A percentile compares a stretch with the other conserved stretches of the same genome.
Evolutionary conservation across 2,888 invertebrate genomes (phyloP).

Genomic region (Hermaeophaga mercurialis): DNA sequence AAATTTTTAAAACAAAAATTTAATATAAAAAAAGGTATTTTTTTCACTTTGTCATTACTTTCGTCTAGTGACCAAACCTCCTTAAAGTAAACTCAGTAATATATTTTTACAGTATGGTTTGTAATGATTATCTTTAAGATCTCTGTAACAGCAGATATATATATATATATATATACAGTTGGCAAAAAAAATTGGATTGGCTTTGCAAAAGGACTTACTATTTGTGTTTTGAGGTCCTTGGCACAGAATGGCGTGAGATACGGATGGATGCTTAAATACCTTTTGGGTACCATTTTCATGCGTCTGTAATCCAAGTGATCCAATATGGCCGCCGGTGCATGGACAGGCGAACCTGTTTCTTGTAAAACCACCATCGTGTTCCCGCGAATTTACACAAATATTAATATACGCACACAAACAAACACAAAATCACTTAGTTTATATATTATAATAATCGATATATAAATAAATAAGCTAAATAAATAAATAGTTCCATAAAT

Average conservation of each 20-base stretch:
- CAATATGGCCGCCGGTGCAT: conserved; percentile 66
- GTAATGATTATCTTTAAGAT: too few relatives aligned
- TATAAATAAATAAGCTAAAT: neutral
- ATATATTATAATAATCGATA: too few relatives aligned
- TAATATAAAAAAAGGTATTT: too few relatives aligned
- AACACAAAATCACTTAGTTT: neutral
- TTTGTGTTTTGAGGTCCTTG: conserved; percentile 81
- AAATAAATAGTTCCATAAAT: conserved; percentile 24
- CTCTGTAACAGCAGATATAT: too few relatives aligned
- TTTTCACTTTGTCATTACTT: too few relatives aligned
- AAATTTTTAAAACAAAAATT: too few relatives aligned
- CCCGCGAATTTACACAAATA: conserved; percentile 10
- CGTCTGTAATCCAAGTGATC: conserved; percentile 81
- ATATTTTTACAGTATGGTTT: too few relatives aligned
- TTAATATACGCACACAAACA: conserved; percentile 1
- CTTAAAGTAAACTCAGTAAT: too few relatives aligned
- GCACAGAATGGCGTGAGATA: conserved; percentile 83
- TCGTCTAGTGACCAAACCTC: too few relatives aligned
- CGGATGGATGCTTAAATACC: conserved; percentile 89
- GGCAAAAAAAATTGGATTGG: neutral
- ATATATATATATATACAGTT: too few relatives aligned
- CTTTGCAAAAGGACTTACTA: conserved; percentile 61
- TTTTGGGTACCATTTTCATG: conserved; percentile 87
- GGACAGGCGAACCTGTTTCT: conserved; percentile 65
- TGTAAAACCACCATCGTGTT: conserved; percentile 69